Conservation (phyloP, 2,113 vertebrate species). For the Oryzias javanicus region DNA sequence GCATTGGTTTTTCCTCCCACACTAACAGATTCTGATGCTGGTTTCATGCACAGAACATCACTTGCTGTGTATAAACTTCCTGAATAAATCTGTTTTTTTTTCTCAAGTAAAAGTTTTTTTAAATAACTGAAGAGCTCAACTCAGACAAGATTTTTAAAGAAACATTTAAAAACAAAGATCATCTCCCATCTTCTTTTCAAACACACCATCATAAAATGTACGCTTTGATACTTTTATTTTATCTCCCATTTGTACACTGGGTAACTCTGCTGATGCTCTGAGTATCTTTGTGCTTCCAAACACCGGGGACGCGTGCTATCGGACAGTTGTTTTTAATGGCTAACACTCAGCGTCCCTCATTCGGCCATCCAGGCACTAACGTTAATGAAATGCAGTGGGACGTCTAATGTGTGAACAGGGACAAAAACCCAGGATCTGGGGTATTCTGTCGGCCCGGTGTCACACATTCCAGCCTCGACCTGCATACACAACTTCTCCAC, state of each 20-base stretch:
- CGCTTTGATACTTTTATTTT: slow-evolving; percentile 35
- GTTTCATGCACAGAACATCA: no score
- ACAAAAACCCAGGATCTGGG: slow-evolving; percentile 67
- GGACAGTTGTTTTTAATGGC: slow-evolving; percentile 47
- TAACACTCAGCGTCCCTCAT: slow-evolving; percentile 39
- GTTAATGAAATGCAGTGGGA: slow-evolving; percentile 63
- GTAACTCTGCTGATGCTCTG: slow-evolving; percentile 34
- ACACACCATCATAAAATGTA: slow-evolving; percentile 19
- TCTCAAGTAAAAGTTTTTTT: background rate
- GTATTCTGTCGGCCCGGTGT: slow-evolving; percentile 65
- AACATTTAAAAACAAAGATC: slow-evolving; percentile 1
- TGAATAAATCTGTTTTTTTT: no score
- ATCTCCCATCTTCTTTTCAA: background rate
- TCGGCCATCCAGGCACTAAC: slow-evolving; percentile 65
- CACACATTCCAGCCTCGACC: slow-evolving; percentile 57
- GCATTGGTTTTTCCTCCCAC: no score
- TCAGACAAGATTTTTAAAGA: background rate
- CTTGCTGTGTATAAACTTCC: no score
- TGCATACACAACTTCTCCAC: slow-evolving; percentile 6
- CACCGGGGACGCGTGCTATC: slow-evolving; percentile 56
- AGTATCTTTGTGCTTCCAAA: slow-evolving; percentile 62
- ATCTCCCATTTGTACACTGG: slow-evolving; percentile 37
- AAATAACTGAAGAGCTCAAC: background rate
- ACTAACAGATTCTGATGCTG: no score
- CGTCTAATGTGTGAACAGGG: slow-evolving; percentile 64